These are phyloP conservation scores for Malurus splendens DNA, from an alignment of 2,797 vertebrate species.

Conservation along the genomic window DNA sequence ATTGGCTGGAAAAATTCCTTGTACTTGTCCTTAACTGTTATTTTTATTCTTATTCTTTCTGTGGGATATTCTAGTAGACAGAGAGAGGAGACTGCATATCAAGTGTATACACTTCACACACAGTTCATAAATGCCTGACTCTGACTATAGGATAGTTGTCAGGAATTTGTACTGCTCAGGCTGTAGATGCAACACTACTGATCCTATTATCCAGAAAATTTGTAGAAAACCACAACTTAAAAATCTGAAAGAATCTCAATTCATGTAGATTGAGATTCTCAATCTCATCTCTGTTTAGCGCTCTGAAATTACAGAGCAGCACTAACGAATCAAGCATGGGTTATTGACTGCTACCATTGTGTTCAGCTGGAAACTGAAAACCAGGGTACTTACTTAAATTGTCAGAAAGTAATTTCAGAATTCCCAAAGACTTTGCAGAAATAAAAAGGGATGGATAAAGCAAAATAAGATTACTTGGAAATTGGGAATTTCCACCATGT, in stretches of 20 bases:
- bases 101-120: neutral
- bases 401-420: neutral
- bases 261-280: neutral
- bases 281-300: neutral
- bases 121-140: neutral
- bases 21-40: neutral
- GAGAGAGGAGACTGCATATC: neutral
- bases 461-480: constrained; percentile 37
- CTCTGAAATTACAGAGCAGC: neutral
- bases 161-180: neutral
- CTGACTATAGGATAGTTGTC: neutral
- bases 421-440: neutral
- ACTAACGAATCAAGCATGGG: neutral
- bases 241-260: neutral
- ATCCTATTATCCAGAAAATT: neutral
- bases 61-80: neutral
- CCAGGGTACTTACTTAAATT: neutral
- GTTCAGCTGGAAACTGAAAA: neutral
- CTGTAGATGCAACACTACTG: neutral
- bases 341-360: constrained; percentile 3
- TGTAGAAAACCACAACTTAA: neutral
- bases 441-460: constrained; percentile 18
- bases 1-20: neutral
- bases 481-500: constrained; percentile 9
- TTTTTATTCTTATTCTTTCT: neutral